A percentile compares a stretch with the other conserved stretches of the same genome.
These are phyloP conservation scores for Drosophila pandora DNA, from an alignment of 1,140 invertebrate genomes.

Conservation along the genomic window DNA sequence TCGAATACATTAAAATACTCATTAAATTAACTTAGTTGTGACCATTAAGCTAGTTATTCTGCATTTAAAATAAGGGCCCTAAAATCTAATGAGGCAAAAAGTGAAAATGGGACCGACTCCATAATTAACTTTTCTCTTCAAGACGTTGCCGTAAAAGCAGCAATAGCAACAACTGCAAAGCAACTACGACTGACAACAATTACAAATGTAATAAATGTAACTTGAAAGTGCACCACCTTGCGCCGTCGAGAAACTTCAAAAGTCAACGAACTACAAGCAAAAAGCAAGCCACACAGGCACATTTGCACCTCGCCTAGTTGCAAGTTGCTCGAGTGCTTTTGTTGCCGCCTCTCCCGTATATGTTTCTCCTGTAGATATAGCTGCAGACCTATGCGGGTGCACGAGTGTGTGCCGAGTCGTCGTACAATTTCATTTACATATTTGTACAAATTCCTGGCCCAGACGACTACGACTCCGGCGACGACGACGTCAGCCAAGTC, in stretches of 20 bases:
- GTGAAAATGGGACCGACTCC: constrained; percentile 18
- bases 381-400: constrained; percentile 14
- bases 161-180: constrained; percentile 7
- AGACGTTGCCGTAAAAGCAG: neutral
- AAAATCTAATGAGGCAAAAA: constrained; percentile 5
- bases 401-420: constrained; percentile 56
- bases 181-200: constrained; percentile 75
- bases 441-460: constrained; percentile 69
- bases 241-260: constrained; percentile 60
- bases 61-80: neutral
- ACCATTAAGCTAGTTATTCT: neutral
- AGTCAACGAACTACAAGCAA: constrained; percentile 77
- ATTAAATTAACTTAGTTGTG: neutral
- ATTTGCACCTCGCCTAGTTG: constrained; percentile 67
- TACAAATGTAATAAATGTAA: constrained; percentile 82
- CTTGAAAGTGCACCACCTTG: constrained; percentile 65
- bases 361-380: constrained; percentile 42
- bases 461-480: constrained; percentile 26
- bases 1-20: too few relatives aligned
- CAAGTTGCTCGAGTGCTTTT: constrained; percentile 60
- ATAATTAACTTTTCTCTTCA: constrained; percentile 56
- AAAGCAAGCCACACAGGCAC: constrained; percentile 52
- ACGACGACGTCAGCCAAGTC: constrained; percentile 61
- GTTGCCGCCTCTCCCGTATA: constrained; percentile 29
- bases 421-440: constrained; percentile 80